Evolutionary conservation across 2,113 vertebrate genomes (phyloP), one percentile per base, ranked within the genome.

Genomic region (Ophthalmolycus amberensis): DNA sequence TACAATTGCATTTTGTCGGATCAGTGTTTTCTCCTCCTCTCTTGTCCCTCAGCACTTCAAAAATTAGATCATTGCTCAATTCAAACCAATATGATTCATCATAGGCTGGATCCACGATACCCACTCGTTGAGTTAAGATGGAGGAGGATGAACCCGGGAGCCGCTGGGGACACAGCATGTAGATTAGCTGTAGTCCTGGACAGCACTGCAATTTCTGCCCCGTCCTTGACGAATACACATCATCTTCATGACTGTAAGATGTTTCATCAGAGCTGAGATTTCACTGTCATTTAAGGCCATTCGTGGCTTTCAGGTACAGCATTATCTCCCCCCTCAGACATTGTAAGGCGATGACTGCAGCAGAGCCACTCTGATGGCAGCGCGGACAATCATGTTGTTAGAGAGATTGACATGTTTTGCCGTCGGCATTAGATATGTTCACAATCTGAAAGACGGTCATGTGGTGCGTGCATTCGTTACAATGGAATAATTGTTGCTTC

Each of bases 1-100:
- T 92, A 92, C 90, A 93, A 94, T 93, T 84, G 70, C 92, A 93
- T 95, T 95, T 94, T 89, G 90, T 92, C 80, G 82, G 84, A 92
- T 91, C 85, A 63, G 85, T 92, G 82, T 89, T 89, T 85, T 70
- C 60, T 80, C 87, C 71, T 84, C 73, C 82, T 76, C 80, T 73
- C 79, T 82, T 84, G 90, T 91, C 90, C 69, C 80, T 89, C 91
- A 87, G 91, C 87, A 76, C 85, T 80, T 82, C 74, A 87, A 85
- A 88, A 91, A 93, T 93, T 75, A 88, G 87, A 93, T 93, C 90
- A 88, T 88, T 84, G 86, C 83, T 90, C 89, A 82, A 71, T 92
- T 93, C 85, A 63, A 87, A 88, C 80, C 68, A 84, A 93, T 91
- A 87, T 90, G 89, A 94, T 92, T 89, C 89, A 86, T 91, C 83